phyloP scores from a whole-genome alignment of 2,797 vertebrate species.

The Argya squamiceps region DNA sequence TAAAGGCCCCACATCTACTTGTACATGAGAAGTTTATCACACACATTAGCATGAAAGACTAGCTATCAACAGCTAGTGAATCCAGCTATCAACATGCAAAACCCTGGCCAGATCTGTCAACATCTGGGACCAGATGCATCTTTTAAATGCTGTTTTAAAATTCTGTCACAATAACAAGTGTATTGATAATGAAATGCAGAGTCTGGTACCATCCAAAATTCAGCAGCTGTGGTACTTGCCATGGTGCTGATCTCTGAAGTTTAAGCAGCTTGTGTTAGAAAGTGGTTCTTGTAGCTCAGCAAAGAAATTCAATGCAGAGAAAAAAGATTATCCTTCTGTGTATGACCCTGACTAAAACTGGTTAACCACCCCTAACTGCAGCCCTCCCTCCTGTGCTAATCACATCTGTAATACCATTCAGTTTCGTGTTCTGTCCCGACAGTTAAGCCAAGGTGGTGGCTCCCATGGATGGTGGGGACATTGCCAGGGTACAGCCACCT shows the following conservation, averaged over 20 bases:
- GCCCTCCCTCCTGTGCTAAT: background rate
- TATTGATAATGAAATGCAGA: conserved; percentile 16
- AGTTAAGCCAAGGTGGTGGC: background rate
- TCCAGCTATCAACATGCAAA: background rate
- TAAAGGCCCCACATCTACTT: background rate
- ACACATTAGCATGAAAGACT: background rate
- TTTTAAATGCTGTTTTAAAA: background rate
- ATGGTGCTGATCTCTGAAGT: background rate
- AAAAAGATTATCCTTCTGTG: background rate
- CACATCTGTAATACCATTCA: background rate
- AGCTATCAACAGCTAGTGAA: background rate
- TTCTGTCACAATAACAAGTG: background rate
- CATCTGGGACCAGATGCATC: background rate
- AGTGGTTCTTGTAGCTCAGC: background rate
- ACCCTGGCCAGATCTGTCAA: background rate
- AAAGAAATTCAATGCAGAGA: background rate
- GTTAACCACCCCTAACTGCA: background rate
- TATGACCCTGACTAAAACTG: background rate
- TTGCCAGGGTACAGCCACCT: background rate
- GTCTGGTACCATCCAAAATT: background rate
- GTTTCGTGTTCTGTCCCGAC: background rate
- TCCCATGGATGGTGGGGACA: background rate
- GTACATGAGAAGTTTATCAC: background rate
- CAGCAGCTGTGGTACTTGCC: background rate
- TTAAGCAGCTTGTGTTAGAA: background rate